Evolutionary conservation across 2,797 vertebrate species (phyloP).

Genomic region (Heteromormyrus szaboi): DNA sequence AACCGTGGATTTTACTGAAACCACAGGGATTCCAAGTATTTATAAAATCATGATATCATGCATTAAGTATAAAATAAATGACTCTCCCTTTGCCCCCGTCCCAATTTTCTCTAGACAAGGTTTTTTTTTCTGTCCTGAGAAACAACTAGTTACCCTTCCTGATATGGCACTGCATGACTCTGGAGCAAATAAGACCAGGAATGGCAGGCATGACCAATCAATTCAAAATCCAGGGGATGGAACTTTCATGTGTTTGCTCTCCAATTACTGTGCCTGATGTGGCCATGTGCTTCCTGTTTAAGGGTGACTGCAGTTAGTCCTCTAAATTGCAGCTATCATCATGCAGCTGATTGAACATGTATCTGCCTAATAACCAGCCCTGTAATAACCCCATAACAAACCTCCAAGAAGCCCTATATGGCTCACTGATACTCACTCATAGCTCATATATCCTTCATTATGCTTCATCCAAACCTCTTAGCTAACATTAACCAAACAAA

Average conservation of each 20-base stretch:
- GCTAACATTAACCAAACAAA: background rate
- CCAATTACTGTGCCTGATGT: background rate
- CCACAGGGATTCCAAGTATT: constrained; percentile 1
- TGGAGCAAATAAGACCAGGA: background rate
- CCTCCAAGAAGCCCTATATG: background rate
- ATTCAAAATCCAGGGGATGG: background rate
- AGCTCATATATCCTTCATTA: background rate
- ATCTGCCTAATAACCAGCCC: background rate
- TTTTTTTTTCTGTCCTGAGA: background rate
- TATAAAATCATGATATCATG: background rate
- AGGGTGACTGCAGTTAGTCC: background rate
- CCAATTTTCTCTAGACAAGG: background rate
- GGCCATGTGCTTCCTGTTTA: background rate
- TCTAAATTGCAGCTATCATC: background rate
- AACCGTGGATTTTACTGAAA: background rate
- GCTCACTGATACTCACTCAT: background rate
- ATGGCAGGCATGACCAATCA: background rate
- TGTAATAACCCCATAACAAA: background rate
- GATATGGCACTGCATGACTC: background rate
- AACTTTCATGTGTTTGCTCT: background rate
- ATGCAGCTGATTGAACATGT: background rate
- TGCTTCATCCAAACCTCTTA: background rate
- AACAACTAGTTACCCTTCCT: background rate
- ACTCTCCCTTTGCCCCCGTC: background rate
- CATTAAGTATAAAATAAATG: background rate